phyloP scores from a whole-genome alignment of 2,113 vertebrate species.

The Tympanuchus pallidicinctus region DNA sequence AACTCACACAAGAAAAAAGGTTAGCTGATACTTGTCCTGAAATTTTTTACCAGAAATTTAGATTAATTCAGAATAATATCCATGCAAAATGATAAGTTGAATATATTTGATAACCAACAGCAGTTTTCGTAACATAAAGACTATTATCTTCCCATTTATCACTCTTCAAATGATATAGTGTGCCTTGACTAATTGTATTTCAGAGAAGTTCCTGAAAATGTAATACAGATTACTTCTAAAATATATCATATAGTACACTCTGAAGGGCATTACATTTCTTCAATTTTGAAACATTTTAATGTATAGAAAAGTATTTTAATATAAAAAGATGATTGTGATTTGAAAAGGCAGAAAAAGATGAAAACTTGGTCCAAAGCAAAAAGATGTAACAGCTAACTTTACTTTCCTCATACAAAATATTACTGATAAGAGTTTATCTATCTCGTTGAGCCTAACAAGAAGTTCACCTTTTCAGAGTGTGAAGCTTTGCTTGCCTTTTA shows the following conservation, averaged over 20 bases:
- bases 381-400: neutral
- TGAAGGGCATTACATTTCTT: neutral
- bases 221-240: neutral
- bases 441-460: conserved; percentile 55
- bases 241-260: neutral
- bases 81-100: neutral
- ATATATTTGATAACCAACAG: neutral
- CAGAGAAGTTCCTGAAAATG: neutral
- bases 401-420: conserved; percentile 19
- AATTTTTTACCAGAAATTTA: conserved; percentile 7
- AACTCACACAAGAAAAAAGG: conserved; percentile 10
- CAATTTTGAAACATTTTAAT: neutral
- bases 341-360: neutral
- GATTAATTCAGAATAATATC: neutral
- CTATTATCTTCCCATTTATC: neutral
- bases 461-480: conserved; percentile 53
- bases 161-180: neutral
- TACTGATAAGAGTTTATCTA: conserved; percentile 21
- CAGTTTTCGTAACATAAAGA: neutral
- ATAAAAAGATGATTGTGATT: neutral
- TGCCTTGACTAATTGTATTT: neutral
- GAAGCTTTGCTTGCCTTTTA: conserved; percentile 66
- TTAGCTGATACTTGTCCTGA: neutral
- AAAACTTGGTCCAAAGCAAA: conserved; percentile 18
- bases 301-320: neutral